A percentile compares a stretch with the other conserved stretches of the same genome.
Evolutionary conservation across 2,888 invertebrate species (phyloP).

Genomic region (Elegia similella): DNA sequence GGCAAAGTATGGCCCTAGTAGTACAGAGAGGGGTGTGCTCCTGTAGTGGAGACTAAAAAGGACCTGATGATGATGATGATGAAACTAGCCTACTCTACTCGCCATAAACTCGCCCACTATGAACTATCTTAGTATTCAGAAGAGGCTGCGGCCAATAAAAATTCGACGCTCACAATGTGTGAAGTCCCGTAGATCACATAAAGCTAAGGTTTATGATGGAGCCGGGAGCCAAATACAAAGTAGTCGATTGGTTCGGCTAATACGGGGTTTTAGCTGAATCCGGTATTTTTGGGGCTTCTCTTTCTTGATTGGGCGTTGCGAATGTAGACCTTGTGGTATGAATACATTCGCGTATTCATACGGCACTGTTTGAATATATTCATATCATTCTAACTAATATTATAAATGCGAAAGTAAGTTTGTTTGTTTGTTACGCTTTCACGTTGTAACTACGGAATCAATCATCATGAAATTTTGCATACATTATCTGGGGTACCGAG

Average conservation of each 20-base stretch:
- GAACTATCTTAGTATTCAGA: slow-evolving; percentile 50
- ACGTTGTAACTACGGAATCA: no score
- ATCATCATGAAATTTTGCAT: no score
- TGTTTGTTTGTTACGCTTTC: no score
- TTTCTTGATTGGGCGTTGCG: slow-evolving; percentile 6
- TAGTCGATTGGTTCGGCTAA: slow-evolving; percentile 35
- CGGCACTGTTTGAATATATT: no score
- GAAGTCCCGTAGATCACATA: slow-evolving; percentile 62
- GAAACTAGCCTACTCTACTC: not conserved
- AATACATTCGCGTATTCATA: no score
- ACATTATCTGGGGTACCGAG: no score
- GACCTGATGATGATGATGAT: no score
- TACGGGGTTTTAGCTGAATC: slow-evolving; percentile 14
- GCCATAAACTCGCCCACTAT: not conserved
- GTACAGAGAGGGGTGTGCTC: no score
- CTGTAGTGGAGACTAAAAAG: no score
- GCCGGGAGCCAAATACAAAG: slow-evolving; percentile 52
- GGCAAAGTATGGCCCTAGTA: no score
- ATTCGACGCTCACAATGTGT: slow-evolving; percentile 44
- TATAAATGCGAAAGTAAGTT: no score
- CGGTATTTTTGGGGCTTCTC: not conserved
- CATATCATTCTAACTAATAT: no score
- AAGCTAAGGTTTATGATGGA: slow-evolving; percentile 60
- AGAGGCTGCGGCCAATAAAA: slow-evolving; percentile 48
- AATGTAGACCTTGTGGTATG: not conserved